phyloP scores from a whole-genome alignment of 2,888 invertebrate species.

The Horisme vitalbata region DNA sequence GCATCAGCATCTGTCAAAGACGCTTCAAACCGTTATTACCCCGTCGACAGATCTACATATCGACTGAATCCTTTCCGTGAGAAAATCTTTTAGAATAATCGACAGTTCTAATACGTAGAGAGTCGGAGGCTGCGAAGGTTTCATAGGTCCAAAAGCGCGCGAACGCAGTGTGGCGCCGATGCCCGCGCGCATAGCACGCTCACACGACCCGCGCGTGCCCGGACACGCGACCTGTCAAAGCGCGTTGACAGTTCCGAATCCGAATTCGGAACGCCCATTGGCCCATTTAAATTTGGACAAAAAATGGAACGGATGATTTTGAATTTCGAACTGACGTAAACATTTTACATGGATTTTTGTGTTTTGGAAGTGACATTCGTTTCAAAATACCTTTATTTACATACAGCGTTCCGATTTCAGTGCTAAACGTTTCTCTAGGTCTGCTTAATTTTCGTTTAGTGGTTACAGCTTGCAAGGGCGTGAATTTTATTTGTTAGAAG shows the following conservation, averaged over 20 bases:
- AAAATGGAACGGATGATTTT: constrained; percentile 64
- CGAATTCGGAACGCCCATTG: constrained; percentile 50
- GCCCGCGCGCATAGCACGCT: constrained; percentile 78
- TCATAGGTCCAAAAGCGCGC: constrained; percentile 78
- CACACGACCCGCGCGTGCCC: constrained; percentile 65
- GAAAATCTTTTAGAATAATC: constrained; percentile 66
- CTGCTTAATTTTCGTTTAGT: constrained; percentile 65
- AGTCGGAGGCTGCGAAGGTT: constrained; percentile 71
- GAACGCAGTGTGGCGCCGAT: constrained; percentile 79
- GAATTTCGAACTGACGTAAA: constrained; percentile 52
- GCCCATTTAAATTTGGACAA: constrained; percentile 12
- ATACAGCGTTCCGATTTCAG: constrained; percentile 65
- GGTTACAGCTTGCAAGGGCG: constrained; percentile 75
- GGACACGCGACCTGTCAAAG: constrained; percentile 61
- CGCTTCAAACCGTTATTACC: constrained; percentile 57
- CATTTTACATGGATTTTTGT: constrained; percentile 30
- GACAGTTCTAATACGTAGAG: constrained; percentile 60
- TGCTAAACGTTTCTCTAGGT: constrained; percentile 73
- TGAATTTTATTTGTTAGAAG: constrained; percentile 67
- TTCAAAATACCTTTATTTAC: constrained; percentile 42
- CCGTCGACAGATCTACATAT: constrained; percentile 59
- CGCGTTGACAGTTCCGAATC: constrained; percentile 62
- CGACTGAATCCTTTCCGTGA: constrained; percentile 70
- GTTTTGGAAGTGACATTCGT: constrained; percentile 31
- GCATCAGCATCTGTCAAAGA: constrained; percentile 71